These are phyloP conservation scores for Hydrocynus forskahlii DNA, from an alignment of 2,797 vertebrate species.

Conservation along the genomic window DNA sequence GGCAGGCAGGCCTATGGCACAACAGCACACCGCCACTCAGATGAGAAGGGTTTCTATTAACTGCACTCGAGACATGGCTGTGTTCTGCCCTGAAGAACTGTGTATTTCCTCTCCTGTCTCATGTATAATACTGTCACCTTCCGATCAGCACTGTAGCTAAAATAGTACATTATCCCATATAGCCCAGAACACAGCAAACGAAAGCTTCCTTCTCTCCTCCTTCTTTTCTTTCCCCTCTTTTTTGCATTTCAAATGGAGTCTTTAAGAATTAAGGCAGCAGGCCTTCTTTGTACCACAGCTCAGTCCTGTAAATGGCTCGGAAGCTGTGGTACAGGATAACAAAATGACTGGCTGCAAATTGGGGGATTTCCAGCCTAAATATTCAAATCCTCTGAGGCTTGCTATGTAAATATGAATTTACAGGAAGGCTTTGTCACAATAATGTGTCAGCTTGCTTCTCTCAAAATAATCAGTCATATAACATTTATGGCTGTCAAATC, in stretches of 20 bases:
- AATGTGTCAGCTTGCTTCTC: constrained; percentile 51
- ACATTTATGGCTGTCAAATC: constrained; percentile 48
- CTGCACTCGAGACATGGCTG: background rate
- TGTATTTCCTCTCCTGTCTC: background rate
- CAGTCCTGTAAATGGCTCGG: constrained; percentile 72
- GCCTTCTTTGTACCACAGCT: constrained; percentile 63
- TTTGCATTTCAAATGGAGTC: constrained; percentile 72
- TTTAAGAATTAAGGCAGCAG: constrained; percentile 60
- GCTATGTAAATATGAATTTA: constrained; percentile 71
- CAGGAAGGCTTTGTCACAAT: constrained; percentile 70
- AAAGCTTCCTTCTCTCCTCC: background rate
- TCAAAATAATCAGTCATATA: constrained; percentile 49
- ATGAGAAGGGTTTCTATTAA: constrained; percentile 31
- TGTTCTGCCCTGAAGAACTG: constrained; percentile 1
- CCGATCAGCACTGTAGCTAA: background rate
- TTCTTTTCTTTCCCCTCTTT: constrained; percentile 55
- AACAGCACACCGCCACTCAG: constrained; percentile 63
- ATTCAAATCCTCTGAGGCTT: constrained; percentile 73
- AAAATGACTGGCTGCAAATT: constrained; percentile 71
- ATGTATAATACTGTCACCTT: background rate
- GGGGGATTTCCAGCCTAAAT: constrained; percentile 72
- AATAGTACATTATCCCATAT: constrained; percentile 24
- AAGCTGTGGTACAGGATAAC: constrained; percentile 71
- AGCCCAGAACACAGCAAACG: constrained; percentile 5
- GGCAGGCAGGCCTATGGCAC: constrained; percentile 71